A percentile compares a stretch with the other conserved stretches of the same genome.
Conservation (phyloP, 2,888 invertebrate genomes). For the Lycocerus yunnanus region DNA sequence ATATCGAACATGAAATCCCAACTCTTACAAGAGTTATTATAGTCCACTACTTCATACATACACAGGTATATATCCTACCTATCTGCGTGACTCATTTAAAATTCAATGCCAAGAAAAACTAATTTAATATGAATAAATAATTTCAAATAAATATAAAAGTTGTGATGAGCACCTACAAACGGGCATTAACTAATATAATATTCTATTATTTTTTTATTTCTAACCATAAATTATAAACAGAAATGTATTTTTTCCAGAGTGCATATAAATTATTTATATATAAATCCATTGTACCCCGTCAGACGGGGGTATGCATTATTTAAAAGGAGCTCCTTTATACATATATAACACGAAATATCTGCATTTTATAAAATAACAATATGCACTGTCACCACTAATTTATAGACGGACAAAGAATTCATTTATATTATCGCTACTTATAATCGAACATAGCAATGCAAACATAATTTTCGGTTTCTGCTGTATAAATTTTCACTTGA, state of each 20-base stretch:
- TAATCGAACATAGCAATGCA: slow-evolving; percentile 33
- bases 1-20: slow-evolving; percentile 25
- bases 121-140: slow-evolving; percentile 58
- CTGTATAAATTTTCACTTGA: not conserved
- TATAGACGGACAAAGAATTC: slow-evolving; percentile 48
- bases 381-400: slow-evolving; percentile 45
- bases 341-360: slow-evolving; percentile 46
- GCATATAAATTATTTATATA: slow-evolving; percentile 55
- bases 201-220: slow-evolving; percentile 57
- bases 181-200: slow-evolving; percentile 57
- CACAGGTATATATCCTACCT: slow-evolving; percentile 26
- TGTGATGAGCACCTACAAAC: slow-evolving; percentile 44
- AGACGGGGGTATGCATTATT: slow-evolving; percentile 48
- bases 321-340: slow-evolving; percentile 45
- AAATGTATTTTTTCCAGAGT: slow-evolving; percentile 55
- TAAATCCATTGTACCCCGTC: slow-evolving; percentile 54
- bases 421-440: slow-evolving; percentile 47
- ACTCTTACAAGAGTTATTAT: slow-evolving; percentile 47
- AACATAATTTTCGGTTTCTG: slow-evolving; percentile 1
- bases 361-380: slow-evolving; percentile 48
- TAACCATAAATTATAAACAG: slow-evolving; percentile 49
- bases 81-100: slow-evolving; percentile 54
- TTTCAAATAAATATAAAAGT: slow-evolving; percentile 56
- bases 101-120: slow-evolving; percentile 56
- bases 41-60: slow-evolving; percentile 41